Percentiles rank a stretch among this genome's conserved stretches.
These are phyloP conservation scores for Nanorana parkeri DNA, from an alignment of 2,113 vertebrate species.

Conservation along the genomic window DNA sequence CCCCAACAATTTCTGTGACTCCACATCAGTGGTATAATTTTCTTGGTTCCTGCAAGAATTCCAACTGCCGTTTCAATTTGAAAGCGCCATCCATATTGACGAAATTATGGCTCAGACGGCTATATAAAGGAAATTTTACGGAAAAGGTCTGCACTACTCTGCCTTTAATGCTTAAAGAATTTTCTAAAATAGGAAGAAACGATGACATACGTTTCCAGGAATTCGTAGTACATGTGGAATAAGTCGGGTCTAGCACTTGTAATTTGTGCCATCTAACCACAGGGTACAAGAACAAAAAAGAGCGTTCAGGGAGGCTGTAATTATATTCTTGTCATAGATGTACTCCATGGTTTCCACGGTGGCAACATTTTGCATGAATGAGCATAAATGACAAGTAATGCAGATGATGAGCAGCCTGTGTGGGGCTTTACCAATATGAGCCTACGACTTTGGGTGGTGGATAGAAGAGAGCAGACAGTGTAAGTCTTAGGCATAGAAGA, in stretches of 20 bases:
- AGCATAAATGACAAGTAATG: no score
- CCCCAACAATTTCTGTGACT: not conserved
- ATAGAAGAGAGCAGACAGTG: no score
- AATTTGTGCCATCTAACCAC: constrained; percentile 23
- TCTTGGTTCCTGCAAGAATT: not conserved
- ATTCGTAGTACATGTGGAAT: not conserved
- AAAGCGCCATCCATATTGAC: not conserved
- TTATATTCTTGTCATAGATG: constrained; percentile 3
- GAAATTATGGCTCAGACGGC: not conserved
- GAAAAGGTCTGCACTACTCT: not conserved
- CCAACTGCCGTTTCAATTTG: constrained; percentile 18
- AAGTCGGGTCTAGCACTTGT: not conserved
- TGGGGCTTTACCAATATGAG: no score
- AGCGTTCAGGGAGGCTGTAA: not conserved
- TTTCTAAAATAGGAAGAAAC: constrained; percentile 25
- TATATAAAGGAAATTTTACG: constrained; percentile 2
- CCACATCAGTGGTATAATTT: constrained; percentile 23
- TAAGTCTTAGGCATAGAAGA: no score
- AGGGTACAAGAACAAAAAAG: constrained; percentile 8
- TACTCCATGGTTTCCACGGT: not conserved
- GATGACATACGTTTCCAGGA: constrained; percentile 5
- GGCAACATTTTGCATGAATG: not conserved
- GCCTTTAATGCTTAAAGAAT: not conserved
- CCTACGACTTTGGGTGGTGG: no score
- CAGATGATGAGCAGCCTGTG: no score